Percentiles rank a stretch among this genome's conserved stretches.
phyloP scores from a whole-genome alignment of 2,888 invertebrate species.

The Metellina segmentata region DNA sequence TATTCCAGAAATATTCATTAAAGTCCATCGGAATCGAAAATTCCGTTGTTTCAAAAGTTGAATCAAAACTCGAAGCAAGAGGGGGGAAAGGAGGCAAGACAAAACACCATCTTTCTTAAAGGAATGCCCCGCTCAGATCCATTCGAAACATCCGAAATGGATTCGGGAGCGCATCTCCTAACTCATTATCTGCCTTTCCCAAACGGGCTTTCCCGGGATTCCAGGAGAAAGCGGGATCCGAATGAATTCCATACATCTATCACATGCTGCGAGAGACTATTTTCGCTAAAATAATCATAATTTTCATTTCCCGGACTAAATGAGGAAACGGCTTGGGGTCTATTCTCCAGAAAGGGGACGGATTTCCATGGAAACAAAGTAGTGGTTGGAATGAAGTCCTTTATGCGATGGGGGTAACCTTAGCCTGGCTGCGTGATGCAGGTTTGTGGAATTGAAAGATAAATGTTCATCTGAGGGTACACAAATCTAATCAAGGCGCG shows the following conservation, averaged over 20 bases:
- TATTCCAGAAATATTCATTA: neutral
- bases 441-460: neutral
- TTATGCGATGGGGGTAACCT: neutral
- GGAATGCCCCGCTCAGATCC: constrained; percentile 35
- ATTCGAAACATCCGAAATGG: constrained; percentile 32
- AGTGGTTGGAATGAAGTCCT: neutral
- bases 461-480: neutral
- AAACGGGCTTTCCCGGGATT: constrained; percentile 24
- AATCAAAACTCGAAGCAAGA: neutral
- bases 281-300: constrained; percentile 46
- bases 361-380: constrained; percentile 46
- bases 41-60: neutral
- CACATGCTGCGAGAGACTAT: constrained; percentile 8
- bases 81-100: neutral
- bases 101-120: neutral
- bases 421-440: neutral
- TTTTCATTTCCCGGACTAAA: constrained; percentile 59
- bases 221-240: constrained; percentile 4
- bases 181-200: constrained; percentile 42
- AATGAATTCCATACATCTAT: constrained; percentile 43
- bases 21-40: neutral
- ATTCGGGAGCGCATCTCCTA: constrained; percentile 13
- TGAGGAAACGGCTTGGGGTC: constrained; percentile 44
- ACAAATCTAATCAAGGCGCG: neutral
- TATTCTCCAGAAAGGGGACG: constrained; percentile 14